Evolutionary conservation across 2,888 invertebrate species (phyloP), one percentile per base, ranked within the genome.

Genomic region (Keiferia lycopersicella): DNA sequence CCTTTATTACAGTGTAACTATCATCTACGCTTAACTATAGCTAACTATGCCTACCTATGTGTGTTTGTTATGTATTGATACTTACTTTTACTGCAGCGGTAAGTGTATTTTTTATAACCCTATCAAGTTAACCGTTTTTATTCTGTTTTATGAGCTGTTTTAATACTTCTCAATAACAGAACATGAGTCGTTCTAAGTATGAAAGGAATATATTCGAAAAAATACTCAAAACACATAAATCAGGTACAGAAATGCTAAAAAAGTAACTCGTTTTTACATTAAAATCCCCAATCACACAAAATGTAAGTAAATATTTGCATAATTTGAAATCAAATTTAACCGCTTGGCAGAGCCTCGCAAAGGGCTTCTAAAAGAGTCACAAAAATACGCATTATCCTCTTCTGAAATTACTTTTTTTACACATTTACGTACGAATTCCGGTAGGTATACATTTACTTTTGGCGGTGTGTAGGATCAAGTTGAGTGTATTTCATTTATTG

Each of bases 401-500:
- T 12, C 50, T 16, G 14, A 39, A 62, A 60, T 60, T 26, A 59
- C 18, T 45, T 60, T 60, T n/a, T 45, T 22, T 26, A 60, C 22
- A 60, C 45, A 41, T 60, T 45, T 59, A 41, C 18, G 26, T 45
- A 48, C 2, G 48, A 60, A 60, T 14, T 48, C 60, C 16, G 14
- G 57, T 63, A 48, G 20, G 57, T 63, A 48, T 34, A 68, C 71
- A 71, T 69, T 69, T 74, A 72, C 51, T 26, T 53, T 53, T 22
- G 26, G 51, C 14, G 63, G 66, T 69, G 70, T n/a, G n/a, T n/a
- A 71, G 72, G 69, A 66, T 70, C 66, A 63, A 62, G 66, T 68
- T 69, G 71, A 74, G 67, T 72, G 73, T 71, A 71, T 77, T 75
- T 78, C 82, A 82, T 83, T 82, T 82, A 82, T 80, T 77, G 80